Percentiles rank a stretch among this genome's conserved stretches.
These are phyloP conservation scores for Clarias laeviceps DNA, from an alignment of 2,797 vertebrate genomes.

Conservation along the genomic window DNA sequence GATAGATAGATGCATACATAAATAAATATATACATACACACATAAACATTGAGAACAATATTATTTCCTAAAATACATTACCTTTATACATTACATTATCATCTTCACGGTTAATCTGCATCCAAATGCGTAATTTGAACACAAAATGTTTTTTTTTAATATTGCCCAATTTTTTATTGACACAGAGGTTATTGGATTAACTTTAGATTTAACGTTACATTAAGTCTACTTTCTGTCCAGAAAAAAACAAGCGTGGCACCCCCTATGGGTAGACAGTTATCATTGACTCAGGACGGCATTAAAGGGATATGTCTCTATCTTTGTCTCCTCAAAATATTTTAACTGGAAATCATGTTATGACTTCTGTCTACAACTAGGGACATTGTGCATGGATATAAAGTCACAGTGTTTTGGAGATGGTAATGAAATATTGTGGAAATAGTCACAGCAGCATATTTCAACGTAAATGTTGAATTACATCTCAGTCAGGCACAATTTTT, in stretches of 20 bases:
- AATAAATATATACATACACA: not conserved
- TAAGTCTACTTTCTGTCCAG: not conserved
- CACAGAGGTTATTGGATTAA: not conserved
- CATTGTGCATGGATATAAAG: not conserved
- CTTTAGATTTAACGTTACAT: not conserved
- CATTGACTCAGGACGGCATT: constrained; percentile 49
- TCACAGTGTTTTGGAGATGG: not conserved
- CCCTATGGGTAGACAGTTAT: constrained; percentile 71
- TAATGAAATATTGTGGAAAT: constrained; percentile 11
- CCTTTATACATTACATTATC: not conserved
- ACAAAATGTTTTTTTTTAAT: not conserved
- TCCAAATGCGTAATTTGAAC: not conserved
- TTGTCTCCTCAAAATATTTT: constrained; percentile 33
- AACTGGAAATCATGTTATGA: not conserved
- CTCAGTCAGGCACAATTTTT: constrained; percentile 54
- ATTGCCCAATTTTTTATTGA: not conserved
- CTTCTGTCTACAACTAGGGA: not conserved
- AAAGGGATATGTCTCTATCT: constrained; percentile 24
- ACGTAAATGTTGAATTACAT: constrained; percentile 58
- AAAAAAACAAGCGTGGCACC: constrained; percentile 54
- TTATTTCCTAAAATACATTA: not conserved
- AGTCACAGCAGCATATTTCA: not conserved
- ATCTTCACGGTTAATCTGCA: not conserved
- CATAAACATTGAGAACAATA: not conserved
- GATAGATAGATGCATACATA: not conserved